phyloP scores from a whole-genome alignment of 2,797 vertebrate species.

The Neosalanx taihuensis region DNA sequence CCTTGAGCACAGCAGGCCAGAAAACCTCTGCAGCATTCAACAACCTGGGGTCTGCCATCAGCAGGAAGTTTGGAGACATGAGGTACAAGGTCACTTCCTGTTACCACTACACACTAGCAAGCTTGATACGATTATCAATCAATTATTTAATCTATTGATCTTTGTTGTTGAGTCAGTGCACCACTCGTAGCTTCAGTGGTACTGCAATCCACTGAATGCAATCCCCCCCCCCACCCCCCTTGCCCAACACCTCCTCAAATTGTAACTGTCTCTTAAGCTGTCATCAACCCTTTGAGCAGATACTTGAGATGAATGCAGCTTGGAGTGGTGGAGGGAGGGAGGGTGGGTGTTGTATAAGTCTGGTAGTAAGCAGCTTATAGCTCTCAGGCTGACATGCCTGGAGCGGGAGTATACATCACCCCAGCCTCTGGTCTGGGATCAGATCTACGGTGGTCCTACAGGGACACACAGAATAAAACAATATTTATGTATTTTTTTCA shows the following conservation, averaged over 20 bases:
- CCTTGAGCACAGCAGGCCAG: slow-evolving; percentile 90
- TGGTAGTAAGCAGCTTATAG: neutral
- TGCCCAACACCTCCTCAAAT: too few relatives aligned
- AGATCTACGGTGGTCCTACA: neutral
- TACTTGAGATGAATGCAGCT: neutral
- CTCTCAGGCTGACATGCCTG: neutral
- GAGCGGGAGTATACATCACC: neutral
- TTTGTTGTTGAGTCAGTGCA: too few relatives aligned
- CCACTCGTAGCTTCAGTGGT: too few relatives aligned
- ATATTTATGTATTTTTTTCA: too few relatives aligned
- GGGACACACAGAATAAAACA: neutral
- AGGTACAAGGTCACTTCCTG: slow-evolving; percentile 74
- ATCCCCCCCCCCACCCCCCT: too few relatives aligned
- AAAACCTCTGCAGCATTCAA: slow-evolving; percentile 89
- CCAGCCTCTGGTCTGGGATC: neutral
- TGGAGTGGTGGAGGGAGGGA: neutral
- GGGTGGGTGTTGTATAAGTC: neutral
- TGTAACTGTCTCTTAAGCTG: too few relatives aligned
- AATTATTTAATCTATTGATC: too few relatives aligned
- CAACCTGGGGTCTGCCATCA: slow-evolving; percentile 88
- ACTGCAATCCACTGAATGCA: too few relatives aligned
- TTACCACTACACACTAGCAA: neutral
- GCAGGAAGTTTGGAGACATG: slow-evolving; percentile 94
- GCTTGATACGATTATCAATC: neutral
- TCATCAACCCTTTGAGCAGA: too few relatives aligned